A percentile compares a stretch with the other conserved stretches of the same genome.
phyloP scores from a whole-genome alignment of 2,797 vertebrate genomes.

The Acropternis orthonyx region DNA sequence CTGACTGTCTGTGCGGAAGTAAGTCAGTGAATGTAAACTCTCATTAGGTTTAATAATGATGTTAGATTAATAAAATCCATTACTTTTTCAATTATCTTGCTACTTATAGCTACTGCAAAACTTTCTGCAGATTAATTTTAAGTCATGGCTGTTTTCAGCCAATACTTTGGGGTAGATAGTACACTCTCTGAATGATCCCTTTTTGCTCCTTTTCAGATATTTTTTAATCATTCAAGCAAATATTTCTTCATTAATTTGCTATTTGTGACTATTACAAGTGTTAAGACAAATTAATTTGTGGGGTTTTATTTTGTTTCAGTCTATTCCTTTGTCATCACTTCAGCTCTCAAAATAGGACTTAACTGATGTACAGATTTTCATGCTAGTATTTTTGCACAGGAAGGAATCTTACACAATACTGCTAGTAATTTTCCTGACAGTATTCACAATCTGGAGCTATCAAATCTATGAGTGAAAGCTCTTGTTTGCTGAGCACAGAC shows the following conservation, averaged over 20 bases:
- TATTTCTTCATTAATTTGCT: neutral
- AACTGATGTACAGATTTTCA: neutral
- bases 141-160: neutral
- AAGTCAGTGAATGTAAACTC: neutral
- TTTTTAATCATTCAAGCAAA: neutral
- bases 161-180: neutral
- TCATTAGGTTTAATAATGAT: neutral
- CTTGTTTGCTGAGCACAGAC: neutral
- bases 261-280: neutral
- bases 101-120: neutral
- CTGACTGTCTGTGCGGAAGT: neutral
- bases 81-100: neutral
- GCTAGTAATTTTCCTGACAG: neutral
- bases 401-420: neutral
- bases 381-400: neutral
- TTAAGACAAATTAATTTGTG: neutral
- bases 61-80: neutral
- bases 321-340: neutral
- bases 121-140: neutral
- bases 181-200: neutral
- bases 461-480: neutral
- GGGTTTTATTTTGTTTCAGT: neutral
- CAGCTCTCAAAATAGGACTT: neutral
- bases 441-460: neutral
- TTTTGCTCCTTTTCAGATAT: neutral